Base-by-base conservation (phyloP, 2,888 invertebrate genomes). In the Tachina fera region DNA sequence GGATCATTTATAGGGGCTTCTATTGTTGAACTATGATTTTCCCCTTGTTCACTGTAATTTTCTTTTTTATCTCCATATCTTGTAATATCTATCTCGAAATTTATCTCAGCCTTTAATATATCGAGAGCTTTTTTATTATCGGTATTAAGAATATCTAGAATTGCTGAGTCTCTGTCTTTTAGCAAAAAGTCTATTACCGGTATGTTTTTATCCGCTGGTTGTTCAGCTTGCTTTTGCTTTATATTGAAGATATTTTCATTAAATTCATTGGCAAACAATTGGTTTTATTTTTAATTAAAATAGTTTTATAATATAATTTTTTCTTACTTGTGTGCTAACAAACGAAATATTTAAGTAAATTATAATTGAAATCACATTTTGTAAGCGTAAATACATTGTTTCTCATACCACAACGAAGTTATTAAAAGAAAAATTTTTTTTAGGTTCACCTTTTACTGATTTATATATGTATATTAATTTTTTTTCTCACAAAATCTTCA, bases 371-470 rank as follows among this genome's bases (percentile, higher is more conserved):
- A 76, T 41, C 8, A 43, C 43, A 56, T 10, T 49, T 11, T 61
- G 14, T 13, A 8, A 11, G 43, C 16, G 39, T 63, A 51, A 47
- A 71, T n/a, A 47, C 71, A 83, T 72, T 65, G 56, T 70, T 22
- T 3, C 9, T 5, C 31, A 9, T 3, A 14, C 10, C 14, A 19
- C n/a, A 68, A 16, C 41, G 11, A 47, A 39, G 19, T 49, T 39
- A 43, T 49, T 19, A 9, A 19, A n/a, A 41, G 6, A 0, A 19
- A 19, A n/a, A 41, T 8, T 41, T 14, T 14, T 22, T 3, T 45
- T n/a, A n/a, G 1, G 16, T 65, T 65, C 58, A n/a, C 22, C 11
- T 10, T 9, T 47, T 45, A 31, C 31, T 6, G 31, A 6, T 31
- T 31, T 31, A 31, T 31, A 14, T 11, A 49, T 43, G 43, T 11